A percentile compares a stretch with the other conserved stretches of the same genome.
These are phyloP conservation scores for Galbula dea DNA, from an alignment of 2,113 vertebrate species.

Conservation along the genomic window DNA sequence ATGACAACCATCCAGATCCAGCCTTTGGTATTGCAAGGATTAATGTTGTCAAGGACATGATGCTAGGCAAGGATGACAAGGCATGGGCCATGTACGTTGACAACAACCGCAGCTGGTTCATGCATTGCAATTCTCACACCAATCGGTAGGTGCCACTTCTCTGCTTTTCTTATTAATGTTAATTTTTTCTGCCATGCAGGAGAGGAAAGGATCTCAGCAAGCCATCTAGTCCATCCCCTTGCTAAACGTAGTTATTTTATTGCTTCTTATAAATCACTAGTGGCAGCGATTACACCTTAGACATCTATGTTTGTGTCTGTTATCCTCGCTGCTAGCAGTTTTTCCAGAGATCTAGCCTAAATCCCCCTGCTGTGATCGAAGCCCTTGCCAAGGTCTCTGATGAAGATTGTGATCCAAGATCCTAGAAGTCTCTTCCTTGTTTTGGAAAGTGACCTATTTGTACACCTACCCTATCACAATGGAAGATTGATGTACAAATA, in stretches of 20 bases:
- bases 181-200: accelerated
- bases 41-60: conserved; percentile 92
- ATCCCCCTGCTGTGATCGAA: background rate
- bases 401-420: background rate
- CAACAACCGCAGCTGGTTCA: conserved; percentile 99
- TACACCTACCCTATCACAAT: background rate
- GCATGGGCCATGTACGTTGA: conserved; percentile 99
- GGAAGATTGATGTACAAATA: background rate
- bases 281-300: background rate
- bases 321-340: background rate
- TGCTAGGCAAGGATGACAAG: conserved; percentile 97
- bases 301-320: background rate
- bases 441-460: background rate
- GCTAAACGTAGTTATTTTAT: background rate
- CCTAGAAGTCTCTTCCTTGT: background rate
- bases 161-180: background rate
- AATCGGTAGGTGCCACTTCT: conserved; percentile 77
- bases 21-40: conserved; percentile 95
- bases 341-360: background rate
- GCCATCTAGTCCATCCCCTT: background rate
- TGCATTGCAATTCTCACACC: conserved; percentile 98
- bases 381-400: background rate
- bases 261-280: background rate
- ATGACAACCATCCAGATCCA: conserved; percentile 96
- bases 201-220: background rate